Evolutionary conservation across 1,140 invertebrate species (phyloP).

Genomic region (Brachionus asplanchnoidis): DNA sequence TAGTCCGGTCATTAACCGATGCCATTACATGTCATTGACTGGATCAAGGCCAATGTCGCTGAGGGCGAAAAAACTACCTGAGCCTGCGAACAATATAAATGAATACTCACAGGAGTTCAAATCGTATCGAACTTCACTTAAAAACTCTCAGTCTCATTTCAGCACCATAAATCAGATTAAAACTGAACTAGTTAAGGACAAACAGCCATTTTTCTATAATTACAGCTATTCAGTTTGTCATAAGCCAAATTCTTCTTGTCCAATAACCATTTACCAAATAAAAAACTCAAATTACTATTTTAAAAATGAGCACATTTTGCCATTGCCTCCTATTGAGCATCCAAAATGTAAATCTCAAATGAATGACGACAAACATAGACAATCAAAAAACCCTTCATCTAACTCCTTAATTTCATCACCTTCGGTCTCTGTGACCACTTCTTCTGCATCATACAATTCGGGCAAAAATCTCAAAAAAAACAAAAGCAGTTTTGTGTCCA

Average conservation of each 20-base stretch:
- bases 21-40: neutral
- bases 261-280: neutral
- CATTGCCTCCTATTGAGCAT: neutral
- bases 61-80: neutral
- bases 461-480: neutral
- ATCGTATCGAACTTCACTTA: neutral
- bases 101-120: neutral
- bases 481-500: neutral
- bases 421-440: neutral
- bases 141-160: neutral
- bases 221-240: neutral
- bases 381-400: neutral
- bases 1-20: neutral
- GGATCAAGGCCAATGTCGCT: neutral
- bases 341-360: neutral
- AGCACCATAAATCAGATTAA: conserved; percentile 1
- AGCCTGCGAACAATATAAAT: neutral
- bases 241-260: neutral
- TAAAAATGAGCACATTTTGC: neutral
- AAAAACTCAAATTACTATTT: neutral
- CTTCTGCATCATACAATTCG: neutral
- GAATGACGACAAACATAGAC: neutral
- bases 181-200: neutral
- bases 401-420: neutral
- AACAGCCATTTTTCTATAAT: neutral